These are phyloP conservation scores for Chrysotoxum bicinctum DNA, from an alignment of 2,888 invertebrate species.

Conservation along the genomic window DNA sequence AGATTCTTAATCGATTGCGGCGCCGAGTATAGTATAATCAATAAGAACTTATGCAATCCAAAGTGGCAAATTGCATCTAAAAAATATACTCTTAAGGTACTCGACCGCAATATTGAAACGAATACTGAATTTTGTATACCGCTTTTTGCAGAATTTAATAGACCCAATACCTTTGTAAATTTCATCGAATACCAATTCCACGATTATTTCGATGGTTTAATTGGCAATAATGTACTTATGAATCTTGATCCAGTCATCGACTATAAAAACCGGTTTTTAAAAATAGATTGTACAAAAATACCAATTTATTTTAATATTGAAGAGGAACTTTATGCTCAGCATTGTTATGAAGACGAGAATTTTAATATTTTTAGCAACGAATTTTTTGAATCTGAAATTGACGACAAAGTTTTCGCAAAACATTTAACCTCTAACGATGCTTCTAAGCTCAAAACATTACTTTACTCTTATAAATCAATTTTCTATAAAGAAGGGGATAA, in stretches of 20 bases:
- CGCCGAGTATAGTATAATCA: too few species aligned
- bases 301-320: background rate
- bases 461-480: too few species aligned
- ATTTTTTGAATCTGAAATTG: background rate
- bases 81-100: too few species aligned
- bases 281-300: background rate
- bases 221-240: background rate
- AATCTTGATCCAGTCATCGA: background rate
- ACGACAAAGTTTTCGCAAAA: background rate
- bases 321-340: background rate
- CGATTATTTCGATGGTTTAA: background rate
- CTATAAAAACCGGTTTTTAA: background rate
- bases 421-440: background rate
- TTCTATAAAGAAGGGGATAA: too few species aligned
- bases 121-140: too few species aligned
- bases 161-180: too few species aligned
- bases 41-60: background rate
- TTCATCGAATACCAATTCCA: too few species aligned
- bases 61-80: too few species aligned
- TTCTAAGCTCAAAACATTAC: too few species aligned
- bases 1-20: constrained; percentile 3
- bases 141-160: too few species aligned
- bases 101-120: too few species aligned
- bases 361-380: background rate
- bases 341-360: background rate